Percentiles rank a stretch among this genome's conserved stretches.
Evolutionary conservation across 2,888 invertebrate genomes (phyloP).

Genomic region (Monopis laevigella): DNA sequence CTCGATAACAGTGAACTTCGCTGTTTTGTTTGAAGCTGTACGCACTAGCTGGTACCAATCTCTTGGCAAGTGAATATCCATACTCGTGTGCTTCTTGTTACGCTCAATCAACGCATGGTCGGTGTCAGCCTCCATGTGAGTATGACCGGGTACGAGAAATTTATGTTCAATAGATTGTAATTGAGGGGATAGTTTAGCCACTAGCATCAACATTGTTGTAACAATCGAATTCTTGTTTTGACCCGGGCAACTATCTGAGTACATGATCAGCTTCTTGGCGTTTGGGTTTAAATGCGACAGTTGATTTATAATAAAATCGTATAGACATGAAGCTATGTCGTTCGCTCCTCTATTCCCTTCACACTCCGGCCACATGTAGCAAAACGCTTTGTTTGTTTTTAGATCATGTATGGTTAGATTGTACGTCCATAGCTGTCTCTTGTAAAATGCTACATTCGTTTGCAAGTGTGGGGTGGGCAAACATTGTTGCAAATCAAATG

Average conservation of each 20-base stretch:
- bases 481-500: slow-evolving; percentile 22
- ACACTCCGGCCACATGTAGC: slow-evolving; percentile 23
- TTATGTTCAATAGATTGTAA: slow-evolving; percentile 19
- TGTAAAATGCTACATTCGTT: slow-evolving; percentile 20
- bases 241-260: neutral
- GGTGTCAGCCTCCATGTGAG: slow-evolving; percentile 20
- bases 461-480: slow-evolving; percentile 20
- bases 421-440: slow-evolving; percentile 21
- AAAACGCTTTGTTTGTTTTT: slow-evolving; percentile 17
- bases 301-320: too few relatives aligned
- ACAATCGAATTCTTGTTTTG: neutral
- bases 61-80: slow-evolving; percentile 15
- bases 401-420: slow-evolving; percentile 21
- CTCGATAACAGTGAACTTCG: slow-evolving; percentile 17
- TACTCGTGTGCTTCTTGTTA: slow-evolving; percentile 15
- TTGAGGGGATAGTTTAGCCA: neutral
- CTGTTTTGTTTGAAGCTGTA: slow-evolving; percentile 9
- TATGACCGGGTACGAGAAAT: slow-evolving; percentile 21
- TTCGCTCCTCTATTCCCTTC: slow-evolving; percentile 22
- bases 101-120: slow-evolving; percentile 17
- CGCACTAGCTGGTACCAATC: neutral
- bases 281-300: slow-evolving; percentile 13
- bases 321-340: slow-evolving; percentile 24
- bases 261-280: slow-evolving; percentile 13
- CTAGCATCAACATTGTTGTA: slow-evolving; percentile 12